Percentiles rank a stretch among this genome's conserved stretches.
Evolutionary conservation across 2,888 invertebrate species (phyloP).

Genomic region (Flexamia atlantica): DNA sequence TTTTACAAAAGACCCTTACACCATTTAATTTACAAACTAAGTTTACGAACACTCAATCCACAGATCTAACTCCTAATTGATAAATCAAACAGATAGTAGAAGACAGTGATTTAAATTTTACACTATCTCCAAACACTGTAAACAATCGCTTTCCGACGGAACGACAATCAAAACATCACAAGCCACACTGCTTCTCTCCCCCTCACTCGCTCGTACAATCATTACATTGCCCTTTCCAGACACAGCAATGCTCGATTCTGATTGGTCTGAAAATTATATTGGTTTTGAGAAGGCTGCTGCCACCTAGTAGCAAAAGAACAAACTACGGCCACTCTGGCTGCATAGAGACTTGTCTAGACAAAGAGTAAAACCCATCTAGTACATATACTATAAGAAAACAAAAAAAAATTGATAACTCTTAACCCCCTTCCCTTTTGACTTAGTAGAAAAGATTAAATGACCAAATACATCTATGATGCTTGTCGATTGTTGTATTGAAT

Average conservation of each 20-base stretch:
- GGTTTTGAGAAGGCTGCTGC: slow-evolving; percentile 32
- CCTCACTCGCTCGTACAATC: slow-evolving; percentile 43
- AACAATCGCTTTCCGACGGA: not conserved
- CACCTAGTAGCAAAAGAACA: not conserved
- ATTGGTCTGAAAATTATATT: not conserved
- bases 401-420: too few species aligned
- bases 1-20: not conserved
- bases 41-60: not conserved
- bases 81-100: too few species aligned
- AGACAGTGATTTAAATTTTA: too few species aligned
- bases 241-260: slow-evolving; percentile 30
- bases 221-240: slow-evolving; percentile 38
- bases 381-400: too few species aligned
- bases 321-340: not conserved
- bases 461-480: too few species aligned
- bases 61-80: not conserved
- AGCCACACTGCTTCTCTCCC: slow-evolving; percentile 42
- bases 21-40: not conserved
- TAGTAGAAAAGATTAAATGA: too few species aligned
- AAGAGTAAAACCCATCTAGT: too few species aligned
- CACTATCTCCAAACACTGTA: slow-evolving; percentile 27
- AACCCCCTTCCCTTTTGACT: too few species aligned
- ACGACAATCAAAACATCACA: slow-evolving; percentile 32
- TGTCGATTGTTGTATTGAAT: too few species aligned
- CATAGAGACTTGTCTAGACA: too few species aligned